A percentile compares a stretch with the other conserved stretches of the same genome.
These are phyloP conservation scores for Enteromius trimaculatus DNA, from an alignment of 2,797 vertebrate species.

Conservation along the genomic window DNA sequence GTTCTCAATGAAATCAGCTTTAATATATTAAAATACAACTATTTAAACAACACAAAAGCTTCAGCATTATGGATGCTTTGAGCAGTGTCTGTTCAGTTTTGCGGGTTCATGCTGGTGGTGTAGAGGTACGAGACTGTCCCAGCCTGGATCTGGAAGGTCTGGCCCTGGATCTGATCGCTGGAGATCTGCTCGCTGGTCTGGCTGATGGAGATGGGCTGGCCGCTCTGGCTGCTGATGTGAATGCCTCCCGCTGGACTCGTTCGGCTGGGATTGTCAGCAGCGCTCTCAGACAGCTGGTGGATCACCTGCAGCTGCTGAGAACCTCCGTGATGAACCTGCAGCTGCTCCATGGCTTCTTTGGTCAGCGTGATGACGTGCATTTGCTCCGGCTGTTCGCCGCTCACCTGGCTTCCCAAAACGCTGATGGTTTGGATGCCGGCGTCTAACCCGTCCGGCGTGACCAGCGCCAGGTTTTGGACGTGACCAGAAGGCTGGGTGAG, in stretches of 20 bases:
- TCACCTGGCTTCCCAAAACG: slow-evolving; percentile 79
- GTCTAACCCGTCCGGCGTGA: slow-evolving; percentile 78
- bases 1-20: not conserved
- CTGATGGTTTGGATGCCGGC: slow-evolving; percentile 78
- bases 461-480: slow-evolving; percentile 84
- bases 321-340: slow-evolving; percentile 83
- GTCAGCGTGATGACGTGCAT: slow-evolving; percentile 94
- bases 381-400: slow-evolving; percentile 77
- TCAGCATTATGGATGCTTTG: not conserved
- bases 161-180: slow-evolving; percentile 77
- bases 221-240: slow-evolving; percentile 72
- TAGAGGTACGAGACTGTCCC: slow-evolving; percentile 78
- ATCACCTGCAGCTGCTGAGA: slow-evolving; percentile 75
- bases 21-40: not conserved
- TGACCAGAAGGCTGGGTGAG: slow-evolving; percentile 82
- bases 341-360: slow-evolving; percentile 89
- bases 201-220: slow-evolving; percentile 78
- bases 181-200: slow-evolving; percentile 77
- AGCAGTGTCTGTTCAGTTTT: slow-evolving; percentile 55
- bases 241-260: slow-evolving; percentile 70
- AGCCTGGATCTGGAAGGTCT: slow-evolving; percentile 82
- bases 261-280: slow-evolving; percentile 69
- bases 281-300: slow-evolving; percentile 64
- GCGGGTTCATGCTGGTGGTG: slow-evolving; percentile 72
- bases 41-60: not conserved